phyloP scores from a whole-genome alignment of 2,113 vertebrate genomes.

The Lepidothrix coronata region DNA sequence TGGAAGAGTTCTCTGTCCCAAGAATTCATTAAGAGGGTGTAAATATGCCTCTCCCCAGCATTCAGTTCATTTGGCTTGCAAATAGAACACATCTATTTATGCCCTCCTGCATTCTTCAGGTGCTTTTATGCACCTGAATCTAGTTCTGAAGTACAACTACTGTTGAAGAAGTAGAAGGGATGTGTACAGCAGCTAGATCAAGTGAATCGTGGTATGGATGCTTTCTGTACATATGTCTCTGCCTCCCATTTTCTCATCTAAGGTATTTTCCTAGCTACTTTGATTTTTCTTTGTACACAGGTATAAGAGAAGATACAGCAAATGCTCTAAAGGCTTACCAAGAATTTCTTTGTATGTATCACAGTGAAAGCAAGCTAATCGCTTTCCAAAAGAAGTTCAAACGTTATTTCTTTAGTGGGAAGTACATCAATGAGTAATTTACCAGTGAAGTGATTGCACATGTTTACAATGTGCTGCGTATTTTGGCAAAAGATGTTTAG shows the following conservation, averaged over 20 bases:
- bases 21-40: neutral
- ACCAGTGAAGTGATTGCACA: neutral
- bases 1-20: neutral
- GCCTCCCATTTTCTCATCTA: neutral
- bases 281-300: neutral
- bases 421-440: conserved; percentile 7
- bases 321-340: neutral
- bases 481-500: conserved; percentile 51
- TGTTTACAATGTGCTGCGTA: neutral
- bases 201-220: fast-evolving
- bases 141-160: neutral
- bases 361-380: neutral
- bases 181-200: neutral
- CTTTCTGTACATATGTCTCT: neutral
- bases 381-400: neutral
- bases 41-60: neutral
- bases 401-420: neutral
- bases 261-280: neutral
- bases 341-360: neutral
- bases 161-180: neutral
- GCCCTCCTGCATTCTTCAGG: neutral
- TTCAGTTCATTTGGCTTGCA: neutral
- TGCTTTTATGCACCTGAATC: neutral
- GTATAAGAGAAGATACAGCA: neutral
- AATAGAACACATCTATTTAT: neutral